Evolutionary conservation across 2,797 vertebrate genomes (phyloP).

Genomic region (Buphagus erythrorhynchus): DNA sequence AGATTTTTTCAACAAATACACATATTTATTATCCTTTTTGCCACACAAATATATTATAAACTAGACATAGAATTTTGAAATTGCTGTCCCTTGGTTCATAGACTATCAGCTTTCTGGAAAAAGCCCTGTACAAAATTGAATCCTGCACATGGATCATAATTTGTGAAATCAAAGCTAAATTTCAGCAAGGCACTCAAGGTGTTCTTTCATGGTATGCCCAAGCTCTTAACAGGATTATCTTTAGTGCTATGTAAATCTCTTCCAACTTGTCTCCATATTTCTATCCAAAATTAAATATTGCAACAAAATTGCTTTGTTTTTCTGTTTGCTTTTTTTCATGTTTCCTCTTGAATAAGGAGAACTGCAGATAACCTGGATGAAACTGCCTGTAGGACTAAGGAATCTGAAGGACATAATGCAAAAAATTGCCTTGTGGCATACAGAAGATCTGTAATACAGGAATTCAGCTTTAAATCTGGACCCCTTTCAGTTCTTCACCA

Average conservation of each 20-base stretch:
- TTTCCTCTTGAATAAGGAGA: neutral
- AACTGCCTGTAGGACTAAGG: neutral
- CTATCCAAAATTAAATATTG: neutral
- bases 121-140: neutral
- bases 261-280: neutral
- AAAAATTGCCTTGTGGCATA: neutral
- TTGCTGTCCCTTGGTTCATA: neutral
- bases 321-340: neutral
- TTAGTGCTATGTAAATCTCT: neutral
- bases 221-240: slow-evolving; percentile 27
- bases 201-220: neutral
- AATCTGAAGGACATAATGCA: neutral
- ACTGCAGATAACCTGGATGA: neutral
- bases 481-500: neutral
- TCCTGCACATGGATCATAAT: neutral
- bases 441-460: neutral
- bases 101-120: neutral
- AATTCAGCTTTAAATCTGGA: neutral
- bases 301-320: neutral
- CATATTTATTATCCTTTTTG: neutral
- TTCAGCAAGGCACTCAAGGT: neutral
- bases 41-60: neutral
- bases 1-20: neutral
- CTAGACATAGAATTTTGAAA: neutral
- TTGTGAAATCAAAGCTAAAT: neutral